Evolutionary conservation across 2,888 invertebrate genomes (phyloP).

Genomic region (Rhorus exstirpatorius): DNA sequence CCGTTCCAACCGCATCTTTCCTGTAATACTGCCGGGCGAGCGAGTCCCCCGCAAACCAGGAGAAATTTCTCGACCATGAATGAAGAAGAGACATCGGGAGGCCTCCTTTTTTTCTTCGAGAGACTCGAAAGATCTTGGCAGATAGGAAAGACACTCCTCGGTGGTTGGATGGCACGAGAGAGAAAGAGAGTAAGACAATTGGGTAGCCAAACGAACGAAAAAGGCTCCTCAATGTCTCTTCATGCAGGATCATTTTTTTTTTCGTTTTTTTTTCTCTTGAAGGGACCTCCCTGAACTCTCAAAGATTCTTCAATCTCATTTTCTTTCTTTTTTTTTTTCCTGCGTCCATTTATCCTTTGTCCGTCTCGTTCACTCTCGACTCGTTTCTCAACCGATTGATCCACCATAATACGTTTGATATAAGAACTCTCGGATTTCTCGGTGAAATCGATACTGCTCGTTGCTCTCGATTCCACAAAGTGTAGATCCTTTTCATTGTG

Average conservation of each 20-base stretch:
- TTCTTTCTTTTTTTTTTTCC: slow-evolving; percentile 30
- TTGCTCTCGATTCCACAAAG: slow-evolving; percentile 2
- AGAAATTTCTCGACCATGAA: slow-evolving; percentile 83
- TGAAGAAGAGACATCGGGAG: slow-evolving; percentile 74
- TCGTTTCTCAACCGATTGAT: slow-evolving; percentile 61
- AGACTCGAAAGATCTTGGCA: slow-evolving; percentile 53
- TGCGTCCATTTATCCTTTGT: slow-evolving; percentile 42
- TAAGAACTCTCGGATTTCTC: slow-evolving; percentile 48
- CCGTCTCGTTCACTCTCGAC: slow-evolving; percentile 54
- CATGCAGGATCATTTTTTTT: slow-evolving; percentile 4
- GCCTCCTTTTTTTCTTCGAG: slow-evolving; percentile 25
- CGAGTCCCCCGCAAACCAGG: slow-evolving; percentile 79
- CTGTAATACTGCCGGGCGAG: slow-evolving; percentile 57
- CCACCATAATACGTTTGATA: slow-evolving; percentile 36
- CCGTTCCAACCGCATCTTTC: slow-evolving; percentile 72
- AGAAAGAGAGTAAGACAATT: slow-evolving; percentile 67
- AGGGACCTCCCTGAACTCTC: slow-evolving; percentile 52
- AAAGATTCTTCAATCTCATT: slow-evolving; percentile 37
- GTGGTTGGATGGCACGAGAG: slow-evolving; percentile 24
- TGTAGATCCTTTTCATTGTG: slow-evolving; percentile 28
- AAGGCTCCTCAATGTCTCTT: slow-evolving; percentile 50
- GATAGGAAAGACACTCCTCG: slow-evolving; percentile 36
- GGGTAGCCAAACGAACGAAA: slow-evolving; percentile 17
- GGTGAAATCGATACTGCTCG: slow-evolving; percentile 65
- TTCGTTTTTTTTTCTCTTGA: neutral